Base-by-base conservation (phyloP, 1,140 invertebrate genomes). In the Diuraphis noxia region DNA sequence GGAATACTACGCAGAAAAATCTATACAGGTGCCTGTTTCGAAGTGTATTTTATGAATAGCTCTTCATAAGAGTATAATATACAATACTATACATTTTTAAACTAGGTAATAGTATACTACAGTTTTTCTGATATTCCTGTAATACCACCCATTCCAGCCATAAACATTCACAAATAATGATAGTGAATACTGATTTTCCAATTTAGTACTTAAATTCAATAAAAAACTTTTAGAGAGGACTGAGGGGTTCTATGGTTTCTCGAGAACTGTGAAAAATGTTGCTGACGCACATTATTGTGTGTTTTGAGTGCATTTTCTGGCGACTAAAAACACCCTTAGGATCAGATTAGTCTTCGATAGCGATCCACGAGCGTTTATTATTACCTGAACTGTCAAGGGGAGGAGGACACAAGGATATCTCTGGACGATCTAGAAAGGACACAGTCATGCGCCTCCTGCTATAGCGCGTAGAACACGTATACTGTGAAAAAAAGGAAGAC, bases 321-420 rank as follows among this genome's bases (percentile, higher is more conserved):
- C 34, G 49, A 88, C 86, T 36, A 36, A 86, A 86, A 86, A 86
- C 86, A 63, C 86, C 86, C 86, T 88, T 36, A 63, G 34, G 34
- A 46, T 82, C 41, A 81, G 89, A 91, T 91, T 82, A 91, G 89
- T 38, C n/a, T 46, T 63, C 21, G 89, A 91, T 91, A 52, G 77
- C 77, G 77, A 91, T 91, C 89, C 43, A n/a, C 41, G 89, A 40
- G 25, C 56, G 43, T 91, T 91, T 91, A 82, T 91, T 81, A 49
- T 81, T 91, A 91, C 89, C 89, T 91, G 89, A 63, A 63, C 86
- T 88, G 86, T 88, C 86, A 88, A 63, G 86, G 49, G 85, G 34
- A 52, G 85, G 85, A 52, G 49, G 34, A 43, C 63, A 79, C 72
- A 52, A 91, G n/a, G 34, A 52, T 91, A 91, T 91, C 89, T 38